These are phyloP conservation scores for Yponomeuta sedellus DNA, from an alignment of 2,888 invertebrate species.

Conservation along the genomic window DNA sequence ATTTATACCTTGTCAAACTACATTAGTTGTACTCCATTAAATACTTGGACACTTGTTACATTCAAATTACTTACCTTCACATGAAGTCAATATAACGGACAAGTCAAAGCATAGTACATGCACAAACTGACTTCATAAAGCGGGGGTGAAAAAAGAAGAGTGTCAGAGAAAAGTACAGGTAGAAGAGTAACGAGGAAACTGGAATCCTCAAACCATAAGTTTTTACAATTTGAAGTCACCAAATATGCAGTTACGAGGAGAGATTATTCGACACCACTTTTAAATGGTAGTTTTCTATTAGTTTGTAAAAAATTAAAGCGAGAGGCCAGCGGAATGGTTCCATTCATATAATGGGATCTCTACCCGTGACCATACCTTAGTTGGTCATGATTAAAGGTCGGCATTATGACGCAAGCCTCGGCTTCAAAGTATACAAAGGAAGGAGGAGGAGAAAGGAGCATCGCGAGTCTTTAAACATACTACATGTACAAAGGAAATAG, in stretches of 20 bases:
- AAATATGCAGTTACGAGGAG: slow-evolving; percentile 78
- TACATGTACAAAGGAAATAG: slow-evolving; percentile 31
- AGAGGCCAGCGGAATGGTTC: slow-evolving; percentile 31
- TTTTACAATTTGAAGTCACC: slow-evolving; percentile 76
- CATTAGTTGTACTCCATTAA: not conserved
- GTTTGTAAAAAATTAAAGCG: slow-evolving; percentile 35
- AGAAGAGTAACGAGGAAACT: slow-evolving; percentile 70
- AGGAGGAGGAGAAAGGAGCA: slow-evolving; percentile 1
- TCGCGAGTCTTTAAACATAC: too few relatives aligned
- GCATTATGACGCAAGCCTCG: slow-evolving; percentile 34
- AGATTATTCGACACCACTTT: slow-evolving; percentile 70
- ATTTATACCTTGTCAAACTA: not conserved
- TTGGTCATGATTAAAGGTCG: slow-evolving; percentile 54
- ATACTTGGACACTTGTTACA: slow-evolving; percentile 8
- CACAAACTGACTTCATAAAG: slow-evolving; percentile 7
- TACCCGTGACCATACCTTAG: slow-evolving; percentile 44
- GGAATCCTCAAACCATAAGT: slow-evolving; percentile 76
- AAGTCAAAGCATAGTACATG: slow-evolving; percentile 9
- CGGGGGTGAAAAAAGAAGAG: slow-evolving; percentile 7
- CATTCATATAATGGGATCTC: slow-evolving; percentile 18
- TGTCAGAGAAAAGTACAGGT: slow-evolving; percentile 21
- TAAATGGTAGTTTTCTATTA: not conserved
- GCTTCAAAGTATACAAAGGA: slow-evolving; percentile 42
- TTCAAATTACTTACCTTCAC: slow-evolving; percentile 9
- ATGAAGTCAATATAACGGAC: slow-evolving; percentile 5